Conservation (phyloP, 2,888 invertebrate genomes). For the Polydrusus tereticollis region DNA sequence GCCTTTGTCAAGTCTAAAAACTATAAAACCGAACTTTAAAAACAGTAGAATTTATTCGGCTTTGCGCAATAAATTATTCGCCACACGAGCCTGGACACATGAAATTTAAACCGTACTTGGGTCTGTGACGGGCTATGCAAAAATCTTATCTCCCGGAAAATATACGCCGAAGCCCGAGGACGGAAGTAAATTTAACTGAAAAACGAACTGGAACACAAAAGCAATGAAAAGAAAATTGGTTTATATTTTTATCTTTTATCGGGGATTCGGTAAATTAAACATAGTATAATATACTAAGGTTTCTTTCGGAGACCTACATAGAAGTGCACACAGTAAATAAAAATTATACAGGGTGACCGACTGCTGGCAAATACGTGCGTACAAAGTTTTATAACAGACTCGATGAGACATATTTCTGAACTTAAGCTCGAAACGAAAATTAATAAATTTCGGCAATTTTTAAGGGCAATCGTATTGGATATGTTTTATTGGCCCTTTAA, state of each 20-base stretch:
- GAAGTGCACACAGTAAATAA: too few relatives aligned
- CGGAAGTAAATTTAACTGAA: conserved; percentile 19
- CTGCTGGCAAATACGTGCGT: too few relatives aligned
- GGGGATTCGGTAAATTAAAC: neutral
- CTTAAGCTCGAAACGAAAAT: too few relatives aligned
- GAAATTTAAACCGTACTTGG: conserved; percentile 16
- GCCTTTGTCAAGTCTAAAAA: neutral
- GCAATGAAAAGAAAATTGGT: conserved; percentile 18
- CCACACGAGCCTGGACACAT: conserved; percentile 6
- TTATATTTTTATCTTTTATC: conserved; percentile 24
- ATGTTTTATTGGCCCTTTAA: too few relatives aligned
- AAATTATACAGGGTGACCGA: too few relatives aligned
- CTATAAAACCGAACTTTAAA: neutral
- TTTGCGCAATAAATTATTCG: conserved; percentile 7
- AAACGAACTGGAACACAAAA: conserved; percentile 14
- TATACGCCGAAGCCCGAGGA: conserved; percentile 7
- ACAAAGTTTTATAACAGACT: too few relatives aligned
- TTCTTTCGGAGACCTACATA: neutral
- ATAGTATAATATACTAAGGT: neutral
- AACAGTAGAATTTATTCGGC: conserved; percentile 4
- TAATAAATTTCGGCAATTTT: too few relatives aligned
- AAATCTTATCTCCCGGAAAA: conserved; percentile 21
- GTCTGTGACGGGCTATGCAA: conserved; percentile 17
- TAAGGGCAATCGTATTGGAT: too few relatives aligned
- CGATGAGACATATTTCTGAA: too few relatives aligned